Base-by-base conservation (phyloP, 2,888 invertebrate species). In the Ichneumoninae sp. region DNA sequence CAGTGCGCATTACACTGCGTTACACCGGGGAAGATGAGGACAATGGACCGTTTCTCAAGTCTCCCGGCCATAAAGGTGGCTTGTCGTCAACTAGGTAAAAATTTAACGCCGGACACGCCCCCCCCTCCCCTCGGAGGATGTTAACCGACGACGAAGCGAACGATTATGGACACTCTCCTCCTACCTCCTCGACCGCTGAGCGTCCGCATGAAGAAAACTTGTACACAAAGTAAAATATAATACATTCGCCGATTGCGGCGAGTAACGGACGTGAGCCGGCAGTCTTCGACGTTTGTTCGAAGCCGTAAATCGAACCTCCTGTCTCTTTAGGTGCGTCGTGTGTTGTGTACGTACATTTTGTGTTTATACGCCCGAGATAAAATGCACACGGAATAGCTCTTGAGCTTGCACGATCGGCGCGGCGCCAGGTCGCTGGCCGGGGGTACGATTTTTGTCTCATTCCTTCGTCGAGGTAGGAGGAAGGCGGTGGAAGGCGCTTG, bases 41-140 rank as follows among this genome's bases (percentile, higher is more conserved):
- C 90, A 90, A 90, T 90, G 88, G 90, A 90, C 87, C 89, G 87
- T 90, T 90, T 89, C 88, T 90, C 90, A 90, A 85, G 68, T 79
- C 72, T 69, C 70, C 75, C 85, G 77, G 54, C 90, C 88, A 89
- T 90, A 89, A 90, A 90, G 69, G 90, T 87, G 60, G 77, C 22
- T 79, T 72, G 75, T 84, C 77, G 40, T 66, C 57, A 72, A 44
- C 47, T 44, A 69, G 47, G 57, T 57, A 57, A 57, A 57, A 57
- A 57, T 22, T 57, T 19, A 13, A 44, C 44, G 16, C 16, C 4
- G 44, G 16, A 44, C 16, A 3, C 3, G 44, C 4, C 68, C 77
- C 57, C 82, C 77, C 82, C 26, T 1, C 26, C 77, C 57, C 68
- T 50, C 40, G 26, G 22, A 26, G 10, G 57, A 44, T 22, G 57